phyloP scores from a whole-genome alignment of 1,140 invertebrate species.

The Pogonognathellus flavescens region DNA sequence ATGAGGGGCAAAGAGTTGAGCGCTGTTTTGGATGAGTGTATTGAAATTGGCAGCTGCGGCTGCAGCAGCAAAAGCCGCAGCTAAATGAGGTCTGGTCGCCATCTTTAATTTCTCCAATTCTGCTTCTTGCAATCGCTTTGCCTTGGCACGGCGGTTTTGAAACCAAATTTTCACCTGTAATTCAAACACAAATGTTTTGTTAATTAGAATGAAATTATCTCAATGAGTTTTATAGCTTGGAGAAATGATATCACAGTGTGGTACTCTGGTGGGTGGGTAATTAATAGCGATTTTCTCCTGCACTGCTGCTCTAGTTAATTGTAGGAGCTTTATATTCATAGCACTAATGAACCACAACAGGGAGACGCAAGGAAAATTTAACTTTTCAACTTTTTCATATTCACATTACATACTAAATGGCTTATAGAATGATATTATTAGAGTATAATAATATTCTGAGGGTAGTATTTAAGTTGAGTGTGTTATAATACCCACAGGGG shows the following conservation, averaged over 20 bases:
- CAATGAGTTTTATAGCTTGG: not conserved
- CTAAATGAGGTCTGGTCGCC: slow-evolving; percentile 74
- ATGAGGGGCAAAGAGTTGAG: slow-evolving; percentile 66
- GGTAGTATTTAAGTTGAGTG: too few species aligned
- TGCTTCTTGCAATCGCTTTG: slow-evolving; percentile 92
- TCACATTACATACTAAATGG: too few species aligned
- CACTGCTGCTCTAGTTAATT: not conserved
- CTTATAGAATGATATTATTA: too few species aligned
- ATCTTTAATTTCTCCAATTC: slow-evolving; percentile 91
- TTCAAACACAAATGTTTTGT: slow-evolving; percentile 60
- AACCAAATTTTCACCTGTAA: slow-evolving; percentile 96
- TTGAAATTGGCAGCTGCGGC: slow-evolving; percentile 68
- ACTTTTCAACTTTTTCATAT: too few species aligned
- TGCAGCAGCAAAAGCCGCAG: slow-evolving; percentile 73
- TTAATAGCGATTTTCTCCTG: too few species aligned
- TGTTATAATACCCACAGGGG: too few species aligned
- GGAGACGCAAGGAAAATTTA: too few species aligned
- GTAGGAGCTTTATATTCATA: not conserved
- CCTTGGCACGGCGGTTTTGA: slow-evolving; percentile 95
- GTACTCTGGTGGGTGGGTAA: not conserved
- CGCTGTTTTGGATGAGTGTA: slow-evolving; percentile 66
- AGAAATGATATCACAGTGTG: not conserved
- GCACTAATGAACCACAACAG: not conserved
- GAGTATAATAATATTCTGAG: too few species aligned
- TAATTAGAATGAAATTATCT: slow-evolving; percentile 26